phyloP scores from a whole-genome alignment of 2,797 vertebrate genomes.

The Girardinus metallicus region DNA sequence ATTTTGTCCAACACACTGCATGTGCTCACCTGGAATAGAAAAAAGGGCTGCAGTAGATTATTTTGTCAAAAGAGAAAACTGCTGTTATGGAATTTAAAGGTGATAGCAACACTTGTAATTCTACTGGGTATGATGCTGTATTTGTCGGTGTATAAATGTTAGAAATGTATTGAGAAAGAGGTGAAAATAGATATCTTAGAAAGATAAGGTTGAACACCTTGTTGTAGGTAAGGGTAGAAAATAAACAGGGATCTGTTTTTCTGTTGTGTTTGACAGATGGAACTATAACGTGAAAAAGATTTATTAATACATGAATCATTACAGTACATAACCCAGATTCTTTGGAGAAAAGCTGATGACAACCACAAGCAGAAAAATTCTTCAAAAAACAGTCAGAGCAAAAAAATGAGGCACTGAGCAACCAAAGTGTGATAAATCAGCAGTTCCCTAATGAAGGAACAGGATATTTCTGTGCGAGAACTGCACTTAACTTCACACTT shows the following conservation, averaged over 20 bases:
- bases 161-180: neutral
- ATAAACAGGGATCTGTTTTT: neutral
- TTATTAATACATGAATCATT: neutral
- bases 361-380: neutral
- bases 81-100: neutral
- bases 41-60: neutral
- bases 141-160: neutral
- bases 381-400: neutral
- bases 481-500: neutral
- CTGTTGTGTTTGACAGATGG: neutral
- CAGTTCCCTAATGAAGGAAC: constrained; percentile 3
- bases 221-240: neutral
- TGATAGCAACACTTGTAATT: neutral
- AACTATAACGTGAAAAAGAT: no score
- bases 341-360: neutral
- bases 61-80: neutral
- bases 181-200: neutral
- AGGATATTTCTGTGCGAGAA: neutral
- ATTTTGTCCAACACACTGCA: neutral
- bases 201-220: neutral
- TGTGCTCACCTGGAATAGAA: neutral
- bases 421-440: neutral
- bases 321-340: neutral
- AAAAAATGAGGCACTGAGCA: neutral
- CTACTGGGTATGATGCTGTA: neutral